Evolutionary conservation across 2,113 vertebrate species (phyloP), one percentile per base, ranked within the genome.

Genomic region (Otocyon megalotis): DNA sequence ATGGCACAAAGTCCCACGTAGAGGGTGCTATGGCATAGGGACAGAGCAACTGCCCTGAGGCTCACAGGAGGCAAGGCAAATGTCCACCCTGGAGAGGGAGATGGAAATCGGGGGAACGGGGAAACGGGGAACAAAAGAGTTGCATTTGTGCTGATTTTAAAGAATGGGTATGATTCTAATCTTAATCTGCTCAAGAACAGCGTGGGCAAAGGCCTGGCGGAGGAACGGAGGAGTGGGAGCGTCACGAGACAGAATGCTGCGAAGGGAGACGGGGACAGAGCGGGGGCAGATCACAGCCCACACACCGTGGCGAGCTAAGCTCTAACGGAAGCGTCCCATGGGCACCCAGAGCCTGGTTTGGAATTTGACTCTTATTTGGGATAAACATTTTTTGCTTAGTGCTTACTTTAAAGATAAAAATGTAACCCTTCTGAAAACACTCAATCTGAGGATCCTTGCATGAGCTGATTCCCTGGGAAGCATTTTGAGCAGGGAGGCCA

Each of bases 401-500:
- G 71, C 74, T 96, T 72, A 72, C 13, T 60, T 26, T 62, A 87
- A 71, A 62, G 72, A 88, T 86, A 28, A 85, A 90, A 79, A 86
- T 50, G 19, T 26, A 79, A 48, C n/a, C 89, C 54, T 90, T 82
- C 76, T 30, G 65, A 76, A 93, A 93, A 69, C 32, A 71, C 30
- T 62, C 43, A 28, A 77, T 54, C 43, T 71, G 62, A 88, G 56
- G 37, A 30, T 71, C 76, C 32, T 53, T 63, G 48, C 10, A 8
- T 65, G 84, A 85, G 54, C 3, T 17, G 17, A 56, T 85, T 85
- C 93, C 90, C 67, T 58, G 86, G 79, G 16, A 89, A 94, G n/a
- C 83, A 85, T 30, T 77, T n/a, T 32, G 50, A 71, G 37, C 58
- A 67, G 58, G 76, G 58, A 60, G 22, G 54, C 30, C 37, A 32